These are phyloP conservation scores for Cerastis rubricosa DNA, from an alignment of 2,888 invertebrate species.

Conservation along the genomic window DNA sequence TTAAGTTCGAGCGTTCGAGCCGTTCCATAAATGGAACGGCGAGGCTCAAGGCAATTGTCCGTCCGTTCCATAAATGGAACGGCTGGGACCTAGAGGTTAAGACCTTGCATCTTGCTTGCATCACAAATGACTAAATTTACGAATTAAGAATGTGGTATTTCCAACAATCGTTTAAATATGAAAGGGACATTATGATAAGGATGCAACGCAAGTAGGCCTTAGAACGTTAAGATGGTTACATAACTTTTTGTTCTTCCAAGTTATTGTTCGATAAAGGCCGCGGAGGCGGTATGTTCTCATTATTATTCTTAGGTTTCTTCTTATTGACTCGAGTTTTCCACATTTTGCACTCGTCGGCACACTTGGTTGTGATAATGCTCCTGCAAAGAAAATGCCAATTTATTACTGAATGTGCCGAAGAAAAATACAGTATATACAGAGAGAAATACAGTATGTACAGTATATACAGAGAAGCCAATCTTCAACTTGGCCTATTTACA, in stretches of 20 bases:
- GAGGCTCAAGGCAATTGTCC: too few species aligned
- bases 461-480: background rate
- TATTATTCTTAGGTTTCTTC: constrained; percentile 71
- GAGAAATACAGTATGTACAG: too few species aligned
- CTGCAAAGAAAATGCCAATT: constrained; percentile 71
- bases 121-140: background rate
- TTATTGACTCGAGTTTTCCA: constrained; percentile 82
- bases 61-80: too few species aligned
- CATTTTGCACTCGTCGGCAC: constrained; percentile 92
- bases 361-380: constrained; percentile 91
- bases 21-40: too few species aligned
- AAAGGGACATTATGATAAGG: background rate
- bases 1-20: too few species aligned
- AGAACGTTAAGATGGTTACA: background rate
- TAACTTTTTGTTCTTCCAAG: constrained; percentile 29
- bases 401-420: background rate
- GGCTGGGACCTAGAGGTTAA: too few species aligned
- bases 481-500: background rate
- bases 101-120: too few species aligned
- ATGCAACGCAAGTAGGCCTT: background rate
- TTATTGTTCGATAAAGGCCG: constrained; percentile 52
- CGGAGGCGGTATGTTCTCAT: constrained; percentile 66
- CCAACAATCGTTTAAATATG: background rate
- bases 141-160: background rate
- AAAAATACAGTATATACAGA: background rate